Conservation (phyloP, 2,888 invertebrate genomes). For the Megalurothrips usitatus region DNA sequence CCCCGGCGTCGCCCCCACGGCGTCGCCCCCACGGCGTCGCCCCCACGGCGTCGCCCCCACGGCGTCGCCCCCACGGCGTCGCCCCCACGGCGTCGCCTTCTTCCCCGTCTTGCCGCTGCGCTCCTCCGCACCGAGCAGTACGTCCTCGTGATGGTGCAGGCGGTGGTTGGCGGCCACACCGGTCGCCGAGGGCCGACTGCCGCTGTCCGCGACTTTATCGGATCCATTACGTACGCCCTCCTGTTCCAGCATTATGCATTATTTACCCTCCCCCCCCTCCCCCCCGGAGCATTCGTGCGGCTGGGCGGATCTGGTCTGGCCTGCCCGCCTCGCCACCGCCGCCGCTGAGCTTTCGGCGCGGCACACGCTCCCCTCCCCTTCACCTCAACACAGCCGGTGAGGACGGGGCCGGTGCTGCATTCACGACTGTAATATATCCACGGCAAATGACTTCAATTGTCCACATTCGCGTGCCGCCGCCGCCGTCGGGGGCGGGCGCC, state of each 20-base stretch:
- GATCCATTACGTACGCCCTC: slow-evolving; percentile 7
- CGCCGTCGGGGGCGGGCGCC: background rate
- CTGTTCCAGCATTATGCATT: slow-evolving; percentile 4
- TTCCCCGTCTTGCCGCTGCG: background rate
- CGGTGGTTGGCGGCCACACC: too few species aligned
- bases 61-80: background rate
- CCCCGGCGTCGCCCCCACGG: background rate
- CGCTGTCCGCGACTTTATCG: slow-evolving; percentile 1
- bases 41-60: background rate
- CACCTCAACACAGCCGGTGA: background rate
- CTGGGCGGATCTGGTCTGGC: background rate
- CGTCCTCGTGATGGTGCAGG: background rate
- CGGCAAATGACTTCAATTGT: slow-evolving; percentile 19
- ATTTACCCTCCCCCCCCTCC: background rate
- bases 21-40: background rate
- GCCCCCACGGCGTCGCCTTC: background rate
- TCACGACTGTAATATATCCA: slow-evolving; percentile 8
- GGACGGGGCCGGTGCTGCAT: background rate
- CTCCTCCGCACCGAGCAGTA: background rate
- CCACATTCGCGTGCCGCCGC: slow-evolving; percentile 7
- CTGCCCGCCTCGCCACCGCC: background rate
- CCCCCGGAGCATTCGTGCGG: background rate
- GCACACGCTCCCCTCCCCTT: background rate
- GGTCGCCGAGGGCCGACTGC: background rate
- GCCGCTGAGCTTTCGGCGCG: background rate